Evolutionary conservation across 2,797 vertebrate species (phyloP).

Genomic region (Anableps anableps): DNA sequence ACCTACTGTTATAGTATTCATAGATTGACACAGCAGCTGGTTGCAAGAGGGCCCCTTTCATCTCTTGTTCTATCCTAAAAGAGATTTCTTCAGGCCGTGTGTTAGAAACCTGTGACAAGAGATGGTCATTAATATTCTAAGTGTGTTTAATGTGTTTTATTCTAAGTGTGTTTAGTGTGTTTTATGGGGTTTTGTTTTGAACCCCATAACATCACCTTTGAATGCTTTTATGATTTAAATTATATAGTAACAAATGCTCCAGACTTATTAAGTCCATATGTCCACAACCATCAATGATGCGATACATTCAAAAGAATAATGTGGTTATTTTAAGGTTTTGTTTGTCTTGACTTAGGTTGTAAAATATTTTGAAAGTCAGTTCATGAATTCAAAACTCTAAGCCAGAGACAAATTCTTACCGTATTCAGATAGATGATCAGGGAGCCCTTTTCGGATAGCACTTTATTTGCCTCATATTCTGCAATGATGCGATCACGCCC

Average conservation of each 20-base stretch:
- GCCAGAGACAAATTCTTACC: slow-evolving; percentile 62
- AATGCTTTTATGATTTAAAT: not conserved
- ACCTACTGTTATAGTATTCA: slow-evolving; percentile 80
- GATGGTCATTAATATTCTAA: not conserved
- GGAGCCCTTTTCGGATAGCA: slow-evolving; percentile 78
- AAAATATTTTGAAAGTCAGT: not conserved
- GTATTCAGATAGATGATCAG: slow-evolving; percentile 87
- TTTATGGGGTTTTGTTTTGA: not conserved
- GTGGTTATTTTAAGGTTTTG: not conserved
- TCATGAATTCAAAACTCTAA: not conserved
- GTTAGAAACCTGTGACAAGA: slow-evolving; percentile 57
- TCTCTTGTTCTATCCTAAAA: slow-evolving; percentile 53
- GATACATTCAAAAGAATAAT: not conserved
- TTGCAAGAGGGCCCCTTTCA: slow-evolving; percentile 74
- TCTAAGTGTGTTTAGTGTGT: not conserved
- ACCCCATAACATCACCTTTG: not conserved
- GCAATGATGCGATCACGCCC: slow-evolving; percentile 79
- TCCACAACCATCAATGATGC: not conserved
- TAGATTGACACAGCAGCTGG: slow-evolving; percentile 82
- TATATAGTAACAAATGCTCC: not conserved
- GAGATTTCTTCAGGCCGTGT: slow-evolving; percentile 49
- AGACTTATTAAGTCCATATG: not conserved
- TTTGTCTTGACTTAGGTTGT: not conserved
- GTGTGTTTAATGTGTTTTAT: not conserved
- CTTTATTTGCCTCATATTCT: slow-evolving; percentile 72